Evolutionary conservation across 2,888 invertebrate species (phyloP).

Genomic region (Sesia bembeciformis): DNA sequence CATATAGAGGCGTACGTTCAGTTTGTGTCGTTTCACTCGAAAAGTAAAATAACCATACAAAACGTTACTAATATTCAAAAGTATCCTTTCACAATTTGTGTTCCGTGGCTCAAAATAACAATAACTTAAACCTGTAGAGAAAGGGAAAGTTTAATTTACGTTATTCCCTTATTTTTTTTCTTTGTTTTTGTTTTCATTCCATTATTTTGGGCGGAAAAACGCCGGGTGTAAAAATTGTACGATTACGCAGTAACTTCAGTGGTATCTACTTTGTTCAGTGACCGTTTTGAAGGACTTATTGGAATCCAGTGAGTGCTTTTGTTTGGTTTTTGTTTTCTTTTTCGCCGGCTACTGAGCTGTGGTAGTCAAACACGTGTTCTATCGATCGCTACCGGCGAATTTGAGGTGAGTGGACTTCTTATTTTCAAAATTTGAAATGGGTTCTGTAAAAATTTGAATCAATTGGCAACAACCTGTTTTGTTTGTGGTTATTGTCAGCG

Average conservation of each 20-base stretch:
- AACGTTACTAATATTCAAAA: slow-evolving; percentile 27
- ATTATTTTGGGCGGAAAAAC: slow-evolving; percentile 57
- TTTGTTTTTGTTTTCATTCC: slow-evolving; percentile 29
- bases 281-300: slow-evolving; percentile 24
- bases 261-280: slow-evolving; percentile 28
- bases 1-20: slow-evolving; percentile 19
- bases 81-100: slow-evolving; percentile 12
- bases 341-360: slow-evolving; percentile 26
- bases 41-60: slow-evolving; percentile 26
- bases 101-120: slow-evolving; percentile 20
- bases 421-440: not conserved
- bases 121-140: slow-evolving; percentile 2
- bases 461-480: not conserved
- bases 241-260: slow-evolving; percentile 28
- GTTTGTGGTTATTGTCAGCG: no score
- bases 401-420: slow-evolving; percentile 27
- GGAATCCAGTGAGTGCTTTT: slow-evolving; percentile 18
- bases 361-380: slow-evolving; percentile 39
- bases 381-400: slow-evolving; percentile 37
- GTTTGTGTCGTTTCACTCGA: slow-evolving; percentile 28
- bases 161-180: slow-evolving; percentile 9
- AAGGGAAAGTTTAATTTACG: slow-evolving; percentile 3
- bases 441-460: not conserved
- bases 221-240: slow-evolving; percentile 42
- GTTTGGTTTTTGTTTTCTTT: slow-evolving; percentile 27